Conservation (phyloP, 2,797 vertebrate genomes). For the Semaprochilodus insignis region DNA sequence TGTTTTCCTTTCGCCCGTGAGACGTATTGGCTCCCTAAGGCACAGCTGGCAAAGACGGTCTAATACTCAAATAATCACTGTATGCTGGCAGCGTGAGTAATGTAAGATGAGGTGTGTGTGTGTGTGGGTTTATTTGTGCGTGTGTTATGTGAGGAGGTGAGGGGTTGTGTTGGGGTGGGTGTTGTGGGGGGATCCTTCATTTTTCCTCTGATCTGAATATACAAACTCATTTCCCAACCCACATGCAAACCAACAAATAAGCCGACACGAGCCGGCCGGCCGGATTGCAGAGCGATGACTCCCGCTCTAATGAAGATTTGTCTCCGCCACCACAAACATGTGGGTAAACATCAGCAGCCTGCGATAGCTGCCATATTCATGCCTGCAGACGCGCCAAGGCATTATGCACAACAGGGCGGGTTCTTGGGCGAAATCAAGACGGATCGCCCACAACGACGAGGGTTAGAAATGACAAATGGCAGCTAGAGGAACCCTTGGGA, state of each 20-base stretch:
- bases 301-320: constrained; percentile 73
- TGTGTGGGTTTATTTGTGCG: constrained; percentile 5
- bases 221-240: constrained; percentile 69
- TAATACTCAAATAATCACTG: constrained; percentile 62
- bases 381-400: constrained; percentile 68
- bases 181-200: constrained; percentile 65
- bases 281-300: constrained; percentile 62
- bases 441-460: constrained; percentile 73
- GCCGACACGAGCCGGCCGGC: constrained; percentile 61
- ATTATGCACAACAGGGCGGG: constrained; percentile 75
- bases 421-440: constrained; percentile 79
- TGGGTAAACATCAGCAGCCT: constrained; percentile 72
- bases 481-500: constrained; percentile 52
- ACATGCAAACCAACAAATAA: constrained; percentile 73
- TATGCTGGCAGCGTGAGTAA: constrained; percentile 49
- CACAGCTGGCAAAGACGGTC: constrained; percentile 54
- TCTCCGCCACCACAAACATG: constrained; percentile 74
- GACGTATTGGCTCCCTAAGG: constrained; percentile 44
- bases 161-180: too few species aligned
- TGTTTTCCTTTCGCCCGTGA: not conserved
- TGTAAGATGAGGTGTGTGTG: constrained; percentile 47
- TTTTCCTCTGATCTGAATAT: constrained; percentile 67
- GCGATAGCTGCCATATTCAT: constrained; percentile 71
- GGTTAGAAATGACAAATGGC: constrained; percentile 79
- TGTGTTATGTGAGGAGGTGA: not conserved